Evolutionary conservation across 2,113 vertebrate species (phyloP).

Genomic region (Mungos mungo): DNA sequence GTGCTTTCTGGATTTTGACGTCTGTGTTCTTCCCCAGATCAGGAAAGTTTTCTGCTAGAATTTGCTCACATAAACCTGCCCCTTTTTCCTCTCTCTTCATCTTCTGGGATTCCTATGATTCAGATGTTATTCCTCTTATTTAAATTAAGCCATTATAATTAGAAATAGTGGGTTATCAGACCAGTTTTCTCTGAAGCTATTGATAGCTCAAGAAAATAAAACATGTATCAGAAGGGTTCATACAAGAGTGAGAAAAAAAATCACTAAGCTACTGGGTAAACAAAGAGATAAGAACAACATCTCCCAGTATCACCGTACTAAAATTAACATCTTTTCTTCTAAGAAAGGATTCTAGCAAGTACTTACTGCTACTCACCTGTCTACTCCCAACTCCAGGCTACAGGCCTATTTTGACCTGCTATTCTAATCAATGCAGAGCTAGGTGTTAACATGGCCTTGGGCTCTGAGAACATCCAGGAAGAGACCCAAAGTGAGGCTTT

Average conservation of each 20-base stretch:
- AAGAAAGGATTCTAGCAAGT: neutral
- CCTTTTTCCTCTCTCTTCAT: too few relatives aligned
- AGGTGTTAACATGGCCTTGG: neutral
- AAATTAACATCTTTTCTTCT: neutral
- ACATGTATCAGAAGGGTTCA: neutral
- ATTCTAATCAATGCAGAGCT: neutral
- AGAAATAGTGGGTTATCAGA: neutral
- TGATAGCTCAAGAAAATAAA: constrained; percentile 2
- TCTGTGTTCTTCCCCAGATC: too few relatives aligned
- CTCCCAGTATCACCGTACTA: neutral
- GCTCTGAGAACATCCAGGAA: neutral
- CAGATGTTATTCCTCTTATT: neutral
- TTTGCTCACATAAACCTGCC: too few relatives aligned
- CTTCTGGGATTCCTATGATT: too few relatives aligned
- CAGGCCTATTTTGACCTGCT: neutral
- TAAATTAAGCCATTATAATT: neutral
- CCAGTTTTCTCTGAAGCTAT: neutral
- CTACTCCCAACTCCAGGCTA: neutral
- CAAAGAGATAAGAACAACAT: neutral
- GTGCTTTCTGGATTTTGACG: too few relatives aligned
- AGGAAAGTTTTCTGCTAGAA: too few relatives aligned
- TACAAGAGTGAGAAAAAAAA: neutral
- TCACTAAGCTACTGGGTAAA: neutral
- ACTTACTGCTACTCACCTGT: neutral
- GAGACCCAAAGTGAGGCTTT: neutral